Percentiles rank a stretch among this genome's conserved stretches.
phyloP scores from a whole-genome alignment of 2,113 vertebrate species.

The Axis porcinus region DNA sequence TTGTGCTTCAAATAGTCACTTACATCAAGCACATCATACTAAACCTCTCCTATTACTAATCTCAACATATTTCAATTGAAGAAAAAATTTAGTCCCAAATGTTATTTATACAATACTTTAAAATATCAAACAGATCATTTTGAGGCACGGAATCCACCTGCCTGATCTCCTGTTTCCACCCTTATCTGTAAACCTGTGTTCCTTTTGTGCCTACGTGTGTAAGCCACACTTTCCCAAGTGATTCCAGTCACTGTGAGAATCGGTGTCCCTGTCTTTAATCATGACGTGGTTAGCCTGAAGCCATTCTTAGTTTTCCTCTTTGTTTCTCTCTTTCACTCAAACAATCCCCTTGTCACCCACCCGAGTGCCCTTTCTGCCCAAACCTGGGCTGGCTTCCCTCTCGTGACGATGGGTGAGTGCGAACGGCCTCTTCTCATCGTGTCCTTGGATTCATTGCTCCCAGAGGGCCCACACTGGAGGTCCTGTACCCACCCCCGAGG shows the following conservation, averaged over 20 bases:
- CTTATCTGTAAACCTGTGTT: background rate
- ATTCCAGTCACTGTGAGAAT: background rate
- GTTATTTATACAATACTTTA: background rate
- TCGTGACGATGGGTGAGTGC: accelerated
- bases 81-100: background rate
- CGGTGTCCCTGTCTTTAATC: background rate
- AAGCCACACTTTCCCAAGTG: background rate
- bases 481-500: background rate
- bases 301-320: background rate
- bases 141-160: background rate
- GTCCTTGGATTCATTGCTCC: background rate
- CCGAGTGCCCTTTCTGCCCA: background rate
- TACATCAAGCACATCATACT: background rate
- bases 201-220: background rate
- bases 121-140: background rate
- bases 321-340: background rate
- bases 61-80: background rate
- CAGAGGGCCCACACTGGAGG: background rate
- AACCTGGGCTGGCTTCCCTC: background rate
- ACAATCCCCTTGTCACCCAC: background rate
- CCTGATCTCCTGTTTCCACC: background rate
- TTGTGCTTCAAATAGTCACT: background rate
- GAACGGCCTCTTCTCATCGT: background rate
- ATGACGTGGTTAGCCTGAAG: background rate
- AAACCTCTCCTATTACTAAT: background rate